Base-by-base conservation (phyloP, 37 sponge, comb jelly and placozoan genomes). In the Axinella damicornis region DNA sequence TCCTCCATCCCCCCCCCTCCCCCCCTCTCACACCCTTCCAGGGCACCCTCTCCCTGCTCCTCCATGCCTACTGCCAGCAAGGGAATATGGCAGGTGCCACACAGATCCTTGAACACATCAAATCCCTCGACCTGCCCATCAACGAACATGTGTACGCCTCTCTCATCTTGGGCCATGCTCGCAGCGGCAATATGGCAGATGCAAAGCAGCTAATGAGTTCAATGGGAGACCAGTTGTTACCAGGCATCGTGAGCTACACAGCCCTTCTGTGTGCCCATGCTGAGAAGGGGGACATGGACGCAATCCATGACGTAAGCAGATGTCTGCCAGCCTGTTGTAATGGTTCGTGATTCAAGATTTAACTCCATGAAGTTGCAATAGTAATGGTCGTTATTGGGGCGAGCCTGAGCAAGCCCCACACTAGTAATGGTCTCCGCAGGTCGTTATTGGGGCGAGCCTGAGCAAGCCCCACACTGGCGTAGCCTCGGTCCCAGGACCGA, bases 181-280 rank as follows among this genome's bases (percentile, higher is more conserved):
- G 82, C n/a, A 24, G 36, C 5, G 88, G 75, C 35, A 40, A 80
- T 57, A 81, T 81, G 67, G 68, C 53, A 40, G 36, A 20, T 21
- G 82, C 75, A 19, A 57, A 80, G 65, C 25, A 58, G 38, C 25
- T 87, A 46, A 20, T 87, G 40, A 35, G 16, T 17, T 25, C 55
- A 57, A 85, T 77, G 78, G 30, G 39, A 75, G 57, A 27, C 33
- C 80, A 80, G 14, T 36, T 81, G 32, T 36, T 0, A 0, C 79
- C 79, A 16, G 39, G 55, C n/a, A 40, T 40, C 38, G 53, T 65
- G 27, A 75, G 55, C 39, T 87, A 63, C 62, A 73, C 74, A n/a
- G 73, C 82, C 52, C 73, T 87, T 2, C 57, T 87, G 55, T 57
- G 74, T 56, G 88, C 82, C 53, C 61, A 81, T 24, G 88, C 88